phyloP scores from a whole-genome alignment of 2,888 invertebrate genomes.

The Apotomis betuletana region DNA sequence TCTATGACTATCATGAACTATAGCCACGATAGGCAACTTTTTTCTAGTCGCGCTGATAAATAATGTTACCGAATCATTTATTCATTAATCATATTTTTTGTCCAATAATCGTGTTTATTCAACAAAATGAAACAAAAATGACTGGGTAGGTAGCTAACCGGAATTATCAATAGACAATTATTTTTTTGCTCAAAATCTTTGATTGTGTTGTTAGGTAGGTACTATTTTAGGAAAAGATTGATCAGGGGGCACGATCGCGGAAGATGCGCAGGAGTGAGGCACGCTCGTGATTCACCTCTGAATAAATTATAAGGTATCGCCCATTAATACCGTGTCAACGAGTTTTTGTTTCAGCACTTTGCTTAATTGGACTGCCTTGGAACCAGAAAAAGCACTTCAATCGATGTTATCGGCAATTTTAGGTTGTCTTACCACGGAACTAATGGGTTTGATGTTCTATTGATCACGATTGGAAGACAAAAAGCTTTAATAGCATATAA shows the following conservation, averaged over 20 bases:
- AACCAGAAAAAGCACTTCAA: slow-evolving; percentile 25
- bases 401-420: slow-evolving; percentile 14
- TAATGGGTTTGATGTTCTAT: slow-evolving; percentile 41
- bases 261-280: slow-evolving; percentile 64
- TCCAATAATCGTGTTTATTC: slow-evolving; percentile 36
- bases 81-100: slow-evolving; percentile 28
- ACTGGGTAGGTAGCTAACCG: slow-evolving; percentile 17
- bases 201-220: slow-evolving; percentile 51
- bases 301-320: slow-evolving; percentile 46
- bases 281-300: slow-evolving; percentile 51
- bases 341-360: slow-evolving; percentile 55
- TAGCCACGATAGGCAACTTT: no score
- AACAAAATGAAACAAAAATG: slow-evolving; percentile 30
- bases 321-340: slow-evolving; percentile 55
- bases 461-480: slow-evolving; percentile 47
- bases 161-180: slow-evolving; percentile 38
- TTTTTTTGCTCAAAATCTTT: slow-evolving; percentile 43
- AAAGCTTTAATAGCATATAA: slow-evolving; percentile 1
- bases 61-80: background rate
- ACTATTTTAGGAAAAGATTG: slow-evolving; percentile 48
- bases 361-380: slow-evolving; percentile 51
- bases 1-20: no score
- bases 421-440: slow-evolving; percentile 7
- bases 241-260: slow-evolving; percentile 68
- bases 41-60: no score